phyloP scores from a whole-genome alignment of 2,888 invertebrate species.

The Drosophila stalkeri region DNA sequence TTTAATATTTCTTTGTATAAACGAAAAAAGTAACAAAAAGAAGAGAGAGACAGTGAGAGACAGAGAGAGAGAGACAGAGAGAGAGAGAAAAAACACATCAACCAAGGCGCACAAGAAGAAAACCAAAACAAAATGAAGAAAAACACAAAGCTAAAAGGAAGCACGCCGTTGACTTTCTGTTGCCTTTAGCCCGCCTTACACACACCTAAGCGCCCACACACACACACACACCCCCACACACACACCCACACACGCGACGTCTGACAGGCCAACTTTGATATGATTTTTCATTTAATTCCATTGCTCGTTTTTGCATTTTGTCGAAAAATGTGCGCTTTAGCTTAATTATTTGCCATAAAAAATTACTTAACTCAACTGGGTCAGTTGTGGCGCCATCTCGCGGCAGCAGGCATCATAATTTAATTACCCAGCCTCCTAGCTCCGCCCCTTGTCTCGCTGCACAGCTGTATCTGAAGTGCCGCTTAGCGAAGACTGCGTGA shows the following conservation, averaged over 20 bases:
- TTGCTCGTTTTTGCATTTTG: conserved; percentile 44
- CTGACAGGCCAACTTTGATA: conserved; percentile 64
- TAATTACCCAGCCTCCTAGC: conserved; percentile 38
- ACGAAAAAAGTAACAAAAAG: conserved; percentile 27
- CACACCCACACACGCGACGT: background rate
- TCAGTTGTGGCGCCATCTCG: conserved; percentile 36
- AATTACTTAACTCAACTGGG: conserved; percentile 49
- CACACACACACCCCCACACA: conserved; percentile 4
- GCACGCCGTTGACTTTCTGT: conserved; percentile 65
- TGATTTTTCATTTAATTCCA: conserved; percentile 72
- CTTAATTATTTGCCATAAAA: conserved; percentile 67
- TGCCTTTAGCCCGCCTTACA: conserved; percentile 37
- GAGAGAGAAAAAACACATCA: conserved; percentile 26
- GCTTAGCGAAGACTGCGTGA: conserved; percentile 9
- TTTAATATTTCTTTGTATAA: conserved; percentile 73
- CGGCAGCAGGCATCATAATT: conserved; percentile 51
- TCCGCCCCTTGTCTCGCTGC: background rate
- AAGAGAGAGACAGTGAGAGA: conserved; percentile 16
- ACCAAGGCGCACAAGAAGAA: conserved; percentile 31
- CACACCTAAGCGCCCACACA: conserved; percentile 17
- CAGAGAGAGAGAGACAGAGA: too few relatives aligned
- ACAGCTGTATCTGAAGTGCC: conserved; percentile 22
- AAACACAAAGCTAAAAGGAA: conserved; percentile 51
- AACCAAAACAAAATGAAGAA: conserved; percentile 44
- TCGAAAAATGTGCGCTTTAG: conserved; percentile 44